A percentile compares a stretch with the other conserved stretches of the same genome.
Conservation (phyloP, 2,888 invertebrate species). For the Bugulina stolonifera region DNA sequence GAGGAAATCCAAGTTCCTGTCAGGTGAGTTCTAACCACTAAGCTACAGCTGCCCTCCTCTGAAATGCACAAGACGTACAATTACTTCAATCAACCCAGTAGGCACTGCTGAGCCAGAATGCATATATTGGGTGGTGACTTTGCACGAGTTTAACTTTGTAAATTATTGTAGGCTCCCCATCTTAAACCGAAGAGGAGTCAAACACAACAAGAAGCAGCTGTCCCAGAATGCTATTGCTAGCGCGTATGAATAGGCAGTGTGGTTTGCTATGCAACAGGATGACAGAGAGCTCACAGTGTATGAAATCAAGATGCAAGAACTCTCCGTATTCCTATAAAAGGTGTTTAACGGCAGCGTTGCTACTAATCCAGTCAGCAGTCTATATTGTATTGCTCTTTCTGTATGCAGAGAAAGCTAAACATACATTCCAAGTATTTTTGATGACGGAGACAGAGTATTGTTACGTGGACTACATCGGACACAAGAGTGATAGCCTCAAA, state of each 20-base stretch:
- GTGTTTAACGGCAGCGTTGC: background rate
- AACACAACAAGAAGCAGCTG: too few species aligned
- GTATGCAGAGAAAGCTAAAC: background rate
- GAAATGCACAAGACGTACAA: too few species aligned
- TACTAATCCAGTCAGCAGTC: background rate
- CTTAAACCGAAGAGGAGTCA: too few species aligned
- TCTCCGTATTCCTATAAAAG: background rate
- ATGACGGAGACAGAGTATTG: slow-evolving; percentile 6
- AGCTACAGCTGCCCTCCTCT: too few species aligned
- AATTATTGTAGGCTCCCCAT: too few species aligned
- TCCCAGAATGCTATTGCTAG: too few species aligned
- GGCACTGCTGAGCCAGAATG: too few species aligned
- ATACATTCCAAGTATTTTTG: slow-evolving; percentile 8
- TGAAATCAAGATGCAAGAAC: background rate
- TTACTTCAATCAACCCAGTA: too few species aligned
- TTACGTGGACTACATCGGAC: slow-evolving; percentile 15
- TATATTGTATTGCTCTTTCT: slow-evolving; percentile 4
- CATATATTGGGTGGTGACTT: too few species aligned
- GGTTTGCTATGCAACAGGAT: background rate
- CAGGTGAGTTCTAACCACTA: too few species aligned
- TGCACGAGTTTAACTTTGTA: too few species aligned
- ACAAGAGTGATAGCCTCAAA: slow-evolving; percentile 14
- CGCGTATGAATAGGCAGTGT: background rate
- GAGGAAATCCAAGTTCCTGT: too few species aligned
- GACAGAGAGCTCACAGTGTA: background rate